Percentiles rank a stretch among this genome's conserved stretches.
Conservation (phyloP, 2,888 invertebrate genomes). For the Synanthedon andrenaeformis region DNA sequence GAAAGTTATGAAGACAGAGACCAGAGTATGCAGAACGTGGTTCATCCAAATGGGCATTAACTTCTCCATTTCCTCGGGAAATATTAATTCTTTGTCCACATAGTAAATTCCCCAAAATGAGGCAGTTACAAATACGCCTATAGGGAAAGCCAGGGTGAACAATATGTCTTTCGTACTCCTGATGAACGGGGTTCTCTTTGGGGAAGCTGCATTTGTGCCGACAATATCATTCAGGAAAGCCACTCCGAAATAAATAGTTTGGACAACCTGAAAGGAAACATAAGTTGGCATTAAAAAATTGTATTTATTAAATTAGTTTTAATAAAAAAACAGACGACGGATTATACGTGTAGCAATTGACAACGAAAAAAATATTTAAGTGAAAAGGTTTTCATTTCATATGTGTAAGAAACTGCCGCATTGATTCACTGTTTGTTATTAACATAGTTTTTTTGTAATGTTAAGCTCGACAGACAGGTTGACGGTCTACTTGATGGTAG, state of each 20-base stretch:
- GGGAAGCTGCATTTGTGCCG: slow-evolving; percentile 74
- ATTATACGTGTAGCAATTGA: too few relatives aligned
- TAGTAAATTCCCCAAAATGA: slow-evolving; percentile 89
- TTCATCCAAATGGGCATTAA: slow-evolving; percentile 90
- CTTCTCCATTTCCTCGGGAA: slow-evolving; percentile 82
- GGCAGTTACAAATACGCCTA: slow-evolving; percentile 83
- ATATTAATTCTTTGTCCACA: slow-evolving; percentile 88
- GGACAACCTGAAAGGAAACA: slow-evolving; percentile 71
- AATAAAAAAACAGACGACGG: too few relatives aligned
- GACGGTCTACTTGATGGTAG: too few relatives aligned
- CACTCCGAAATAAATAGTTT: slow-evolving; percentile 80
- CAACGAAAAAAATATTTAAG: too few relatives aligned
- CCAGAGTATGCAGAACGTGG: slow-evolving; percentile 87
- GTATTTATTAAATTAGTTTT: not conserved
- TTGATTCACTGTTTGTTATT: too few relatives aligned
- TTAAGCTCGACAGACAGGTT: too few relatives aligned
- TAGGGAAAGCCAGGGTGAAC: slow-evolving; percentile 73
- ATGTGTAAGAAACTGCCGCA: too few relatives aligned
- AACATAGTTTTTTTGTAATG: too few relatives aligned
- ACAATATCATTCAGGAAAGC: slow-evolving; percentile 80
- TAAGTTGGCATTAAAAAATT: not conserved
- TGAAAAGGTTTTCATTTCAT: too few relatives aligned
- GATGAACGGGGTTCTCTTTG: slow-evolving; percentile 61
- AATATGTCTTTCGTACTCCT: not conserved
- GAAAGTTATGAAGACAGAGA: slow-evolving; percentile 80